Conservation (phyloP, 2,797 vertebrate species). For the Taenioides sp. region DNA sequence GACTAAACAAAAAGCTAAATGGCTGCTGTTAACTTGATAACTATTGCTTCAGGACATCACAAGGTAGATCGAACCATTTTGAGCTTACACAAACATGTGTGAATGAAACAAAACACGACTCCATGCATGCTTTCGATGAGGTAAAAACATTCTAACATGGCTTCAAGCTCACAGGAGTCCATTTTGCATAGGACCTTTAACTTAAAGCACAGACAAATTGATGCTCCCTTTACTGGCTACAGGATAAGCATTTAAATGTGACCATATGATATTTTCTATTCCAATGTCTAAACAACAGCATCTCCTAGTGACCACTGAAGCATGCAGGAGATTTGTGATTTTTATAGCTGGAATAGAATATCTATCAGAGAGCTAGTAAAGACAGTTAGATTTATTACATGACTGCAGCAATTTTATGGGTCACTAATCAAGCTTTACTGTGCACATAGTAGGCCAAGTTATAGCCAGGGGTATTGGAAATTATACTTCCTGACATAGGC, state of each 20-base stretch:
- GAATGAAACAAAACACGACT: no score
- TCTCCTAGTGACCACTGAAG: slow-evolving; percentile 33
- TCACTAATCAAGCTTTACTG: slow-evolving; percentile 51
- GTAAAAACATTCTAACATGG: no score
- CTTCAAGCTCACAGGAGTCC: no score
- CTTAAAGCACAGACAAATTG: slow-evolving; percentile 33
- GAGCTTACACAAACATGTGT: no score
- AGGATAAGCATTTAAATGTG: slow-evolving; percentile 15
- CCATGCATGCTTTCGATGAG: no score
- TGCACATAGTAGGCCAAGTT: slow-evolving; percentile 22
- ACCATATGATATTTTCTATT: slow-evolving; percentile 10
- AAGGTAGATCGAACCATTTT: no score
- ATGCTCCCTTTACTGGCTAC: slow-evolving; percentile 21
- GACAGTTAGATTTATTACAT: slow-evolving; percentile 53
- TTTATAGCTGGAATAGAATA: slow-evolving; percentile 35
- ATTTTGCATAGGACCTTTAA: slow-evolving; percentile 11
- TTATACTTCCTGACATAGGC: slow-evolving; percentile 21
- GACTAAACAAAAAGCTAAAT: no score
- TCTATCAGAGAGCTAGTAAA: slow-evolving; percentile 41
- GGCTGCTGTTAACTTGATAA: no score
- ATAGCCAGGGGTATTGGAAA: slow-evolving; percentile 15
- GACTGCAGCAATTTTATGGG: slow-evolving; percentile 41
- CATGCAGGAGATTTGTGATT: slow-evolving; percentile 15
- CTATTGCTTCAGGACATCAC: no score
- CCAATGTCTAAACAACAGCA: slow-evolving; percentile 21